Conservation (phyloP, 2,888 invertebrate species). For the Fissipunctia ypsillon region DNA sequence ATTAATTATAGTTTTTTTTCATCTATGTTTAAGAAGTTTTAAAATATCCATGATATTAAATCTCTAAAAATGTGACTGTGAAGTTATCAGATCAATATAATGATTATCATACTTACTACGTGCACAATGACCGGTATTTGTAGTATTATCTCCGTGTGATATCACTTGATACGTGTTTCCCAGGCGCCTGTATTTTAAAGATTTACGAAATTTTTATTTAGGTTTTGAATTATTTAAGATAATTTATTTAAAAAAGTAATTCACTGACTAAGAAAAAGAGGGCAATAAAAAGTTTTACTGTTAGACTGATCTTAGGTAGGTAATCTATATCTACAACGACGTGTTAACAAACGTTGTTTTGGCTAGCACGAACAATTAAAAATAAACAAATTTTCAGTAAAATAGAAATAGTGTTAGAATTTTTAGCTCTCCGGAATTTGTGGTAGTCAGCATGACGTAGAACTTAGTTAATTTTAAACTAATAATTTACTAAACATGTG, state of each 20-base stretch:
- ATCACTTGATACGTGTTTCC: constrained; percentile 12
- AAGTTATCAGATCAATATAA: constrained; percentile 29
- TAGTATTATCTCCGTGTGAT: not conserved
- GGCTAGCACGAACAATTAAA: constrained; percentile 41
- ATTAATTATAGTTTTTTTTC: constrained; percentile 18
- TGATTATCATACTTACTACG: constrained; percentile 8
- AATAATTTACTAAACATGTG: constrained; percentile 52
- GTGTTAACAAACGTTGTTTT: constrained; percentile 54
- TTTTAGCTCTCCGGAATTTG: constrained; percentile 47
- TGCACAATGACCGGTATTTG: not conserved
- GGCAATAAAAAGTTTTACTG: constrained; percentile 31
- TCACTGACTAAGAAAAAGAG: not conserved
- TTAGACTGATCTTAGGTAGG: constrained; percentile 17
- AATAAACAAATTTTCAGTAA: constrained; percentile 53
- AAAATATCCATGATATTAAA: constrained; percentile 27
- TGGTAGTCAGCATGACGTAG: constrained; percentile 55
- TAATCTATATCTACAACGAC: constrained; percentile 44
- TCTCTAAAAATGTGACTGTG: constrained; percentile 7
- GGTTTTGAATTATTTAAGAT: not conserved
- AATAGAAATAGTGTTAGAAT: constrained; percentile 52
- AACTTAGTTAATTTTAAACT: constrained; percentile 55
- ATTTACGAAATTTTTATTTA: not conserved
- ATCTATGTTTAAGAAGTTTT: not conserved
- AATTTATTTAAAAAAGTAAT: not conserved
- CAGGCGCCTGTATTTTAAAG: not conserved